Conservation (phyloP, 1,140 invertebrate species). For the Portunus trituberculatus region DNA sequence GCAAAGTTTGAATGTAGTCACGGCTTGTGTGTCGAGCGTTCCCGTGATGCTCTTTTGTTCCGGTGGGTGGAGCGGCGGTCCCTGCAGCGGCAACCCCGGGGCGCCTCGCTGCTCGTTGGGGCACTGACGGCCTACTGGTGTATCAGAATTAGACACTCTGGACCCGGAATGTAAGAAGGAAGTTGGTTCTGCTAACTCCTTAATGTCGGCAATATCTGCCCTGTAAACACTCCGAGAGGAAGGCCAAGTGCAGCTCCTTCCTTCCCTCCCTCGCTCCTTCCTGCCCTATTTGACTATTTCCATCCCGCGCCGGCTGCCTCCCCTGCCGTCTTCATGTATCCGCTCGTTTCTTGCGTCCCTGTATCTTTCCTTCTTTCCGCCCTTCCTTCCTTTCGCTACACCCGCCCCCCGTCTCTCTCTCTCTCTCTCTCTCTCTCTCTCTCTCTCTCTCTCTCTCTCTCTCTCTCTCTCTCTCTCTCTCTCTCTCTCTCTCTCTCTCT, state of each 20-base stretch:
- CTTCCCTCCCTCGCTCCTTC: not conserved
- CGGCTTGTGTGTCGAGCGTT: not conserved
- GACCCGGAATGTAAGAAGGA: not conserved
- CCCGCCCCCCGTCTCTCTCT: no score
- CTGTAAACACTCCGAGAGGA: not conserved
- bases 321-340: no score
- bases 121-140: not conserved
- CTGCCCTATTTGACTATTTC: no score
- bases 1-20: not conserved
- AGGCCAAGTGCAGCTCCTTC: not conserved
- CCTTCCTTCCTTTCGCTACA: no score
- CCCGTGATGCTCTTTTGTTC: slow-evolving; percentile 1
- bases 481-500: no score
- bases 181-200: not conserved
- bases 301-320: no score
- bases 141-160: not conserved
- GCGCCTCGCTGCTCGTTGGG: not conserved
- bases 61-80: not conserved
- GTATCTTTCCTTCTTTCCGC: not conserved
- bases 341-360: no score
- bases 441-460: no score
- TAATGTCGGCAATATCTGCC: not conserved
- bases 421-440: no score
- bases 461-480: no score
- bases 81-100: not conserved